A percentile compares a stretch with the other conserved stretches of the same genome.
Evolutionary conservation across 2,797 vertebrate genomes (phyloP).

Genomic region (Crocodylus rhombifer): DNA sequence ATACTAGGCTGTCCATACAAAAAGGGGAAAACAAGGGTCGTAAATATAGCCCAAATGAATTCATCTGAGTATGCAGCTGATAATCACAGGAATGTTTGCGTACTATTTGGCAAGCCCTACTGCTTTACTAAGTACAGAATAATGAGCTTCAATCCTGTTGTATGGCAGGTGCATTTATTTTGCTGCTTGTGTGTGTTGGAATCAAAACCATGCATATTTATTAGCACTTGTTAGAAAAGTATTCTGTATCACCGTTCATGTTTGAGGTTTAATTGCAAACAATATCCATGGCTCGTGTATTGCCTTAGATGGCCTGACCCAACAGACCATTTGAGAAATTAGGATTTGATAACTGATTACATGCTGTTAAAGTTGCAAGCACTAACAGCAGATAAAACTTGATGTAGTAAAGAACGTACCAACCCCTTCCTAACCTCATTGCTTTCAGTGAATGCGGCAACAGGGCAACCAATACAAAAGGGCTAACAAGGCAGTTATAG

Average conservation of each 20-base stretch:
- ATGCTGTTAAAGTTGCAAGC: background rate
- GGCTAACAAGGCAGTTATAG: background rate
- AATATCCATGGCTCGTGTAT: background rate
- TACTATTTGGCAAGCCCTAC: background rate
- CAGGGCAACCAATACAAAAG: background rate
- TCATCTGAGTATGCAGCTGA: background rate
- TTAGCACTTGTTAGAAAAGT: background rate
- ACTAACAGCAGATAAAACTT: background rate
- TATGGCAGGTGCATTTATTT: background rate
- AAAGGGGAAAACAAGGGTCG: background rate
- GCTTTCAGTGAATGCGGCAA: background rate
- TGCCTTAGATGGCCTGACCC: background rate
- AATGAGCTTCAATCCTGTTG: background rate
- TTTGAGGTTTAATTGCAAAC: background rate
- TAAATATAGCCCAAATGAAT: background rate
- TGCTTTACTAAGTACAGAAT: background rate
- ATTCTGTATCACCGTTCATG: background rate
- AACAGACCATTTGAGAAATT: background rate
- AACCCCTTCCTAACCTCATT: background rate
- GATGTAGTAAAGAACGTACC: background rate
- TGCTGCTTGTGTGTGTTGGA: background rate
- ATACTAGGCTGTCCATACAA: background rate
- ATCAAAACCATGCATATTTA: background rate
- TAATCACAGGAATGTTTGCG: background rate
- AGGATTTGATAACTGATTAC: background rate